Evolutionary conservation across 2,797 vertebrate species (phyloP).

Genomic region (Cynodonichthys magdalenae): DNA sequence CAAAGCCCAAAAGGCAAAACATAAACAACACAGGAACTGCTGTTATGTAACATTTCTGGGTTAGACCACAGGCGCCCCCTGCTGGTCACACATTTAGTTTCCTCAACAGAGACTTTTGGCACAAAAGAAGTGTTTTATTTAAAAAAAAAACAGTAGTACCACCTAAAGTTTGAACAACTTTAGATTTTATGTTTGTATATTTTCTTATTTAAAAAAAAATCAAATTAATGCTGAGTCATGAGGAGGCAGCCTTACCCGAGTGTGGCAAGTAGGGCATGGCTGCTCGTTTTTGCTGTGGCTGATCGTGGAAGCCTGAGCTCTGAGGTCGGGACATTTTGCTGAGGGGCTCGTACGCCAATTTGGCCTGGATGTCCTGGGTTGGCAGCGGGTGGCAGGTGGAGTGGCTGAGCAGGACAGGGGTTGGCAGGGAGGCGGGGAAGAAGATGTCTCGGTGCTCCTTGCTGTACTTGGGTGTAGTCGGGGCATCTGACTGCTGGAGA

Average conservation of each 20-base stretch:
- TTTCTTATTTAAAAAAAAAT: too few relatives aligned
- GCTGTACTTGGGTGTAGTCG: slow-evolving; percentile 90
- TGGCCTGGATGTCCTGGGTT: slow-evolving; percentile 75
- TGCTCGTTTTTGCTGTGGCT: slow-evolving; percentile 69
- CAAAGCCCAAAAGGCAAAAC: slow-evolving; percentile 45
- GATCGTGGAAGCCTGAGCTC: slow-evolving; percentile 69
- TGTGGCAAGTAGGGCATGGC: slow-evolving; percentile 76
- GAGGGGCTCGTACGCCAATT: slow-evolving; percentile 67
- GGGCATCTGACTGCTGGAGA: slow-evolving; percentile 83
- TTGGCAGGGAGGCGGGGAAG: slow-evolving; percentile 83
- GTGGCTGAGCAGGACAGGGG: slow-evolving; percentile 73
- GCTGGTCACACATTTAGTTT: slow-evolving; percentile 33
- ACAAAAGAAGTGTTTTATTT: not conserved
- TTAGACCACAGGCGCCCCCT: slow-evolving; percentile 56
- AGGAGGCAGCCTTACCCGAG: slow-evolving; percentile 66
- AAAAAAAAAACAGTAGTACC: not conserved
- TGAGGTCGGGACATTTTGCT: slow-evolving; percentile 81
- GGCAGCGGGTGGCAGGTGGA: slow-evolving; percentile 69
- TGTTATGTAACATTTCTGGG: slow-evolving; percentile 51
- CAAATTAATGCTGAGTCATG: too few relatives aligned
- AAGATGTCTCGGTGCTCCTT: slow-evolving; percentile 92
- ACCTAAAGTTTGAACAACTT: not conserved
- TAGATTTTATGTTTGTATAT: not conserved
- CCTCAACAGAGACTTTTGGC: not conserved
- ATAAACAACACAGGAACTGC: slow-evolving; percentile 27